phyloP scores from a whole-genome alignment of 2,113 vertebrate species.

The Athene noctua region DNA sequence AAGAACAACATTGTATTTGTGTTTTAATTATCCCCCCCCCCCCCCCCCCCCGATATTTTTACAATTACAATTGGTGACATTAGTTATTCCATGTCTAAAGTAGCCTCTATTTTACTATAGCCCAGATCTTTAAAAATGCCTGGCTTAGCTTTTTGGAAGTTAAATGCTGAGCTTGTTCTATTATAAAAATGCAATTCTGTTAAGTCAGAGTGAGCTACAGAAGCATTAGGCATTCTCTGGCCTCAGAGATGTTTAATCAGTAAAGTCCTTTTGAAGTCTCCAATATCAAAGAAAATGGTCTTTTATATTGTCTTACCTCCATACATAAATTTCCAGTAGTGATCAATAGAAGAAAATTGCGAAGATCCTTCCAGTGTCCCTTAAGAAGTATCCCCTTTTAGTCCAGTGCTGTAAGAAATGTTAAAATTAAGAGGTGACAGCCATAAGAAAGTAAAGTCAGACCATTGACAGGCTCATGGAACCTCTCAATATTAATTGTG shows the following conservation, averaged over 20 bases:
- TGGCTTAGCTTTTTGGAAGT: neutral
- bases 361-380: neutral
- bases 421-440: neutral
- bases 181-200: neutral
- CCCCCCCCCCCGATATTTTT: neutral
- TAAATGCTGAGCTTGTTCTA: neutral
- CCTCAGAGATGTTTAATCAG: neutral
- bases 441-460: neutral
- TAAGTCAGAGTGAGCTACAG: neutral
- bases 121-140: neutral
- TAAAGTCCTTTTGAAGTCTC: neutral
- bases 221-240: neutral
- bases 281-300: neutral
- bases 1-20: neutral
- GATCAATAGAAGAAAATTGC: neutral
- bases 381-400: neutral
- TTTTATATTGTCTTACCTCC: neutral
- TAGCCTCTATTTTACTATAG: neutral
- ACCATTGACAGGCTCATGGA: neutral
- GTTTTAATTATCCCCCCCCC: neutral
- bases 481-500: neutral
- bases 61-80: neutral
- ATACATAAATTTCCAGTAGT: neutral
- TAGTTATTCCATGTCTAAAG: neutral
- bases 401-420: neutral